phyloP scores from a whole-genome alignment of 2,797 vertebrate species.

The Hyperoplus lanceolatus region DNA sequence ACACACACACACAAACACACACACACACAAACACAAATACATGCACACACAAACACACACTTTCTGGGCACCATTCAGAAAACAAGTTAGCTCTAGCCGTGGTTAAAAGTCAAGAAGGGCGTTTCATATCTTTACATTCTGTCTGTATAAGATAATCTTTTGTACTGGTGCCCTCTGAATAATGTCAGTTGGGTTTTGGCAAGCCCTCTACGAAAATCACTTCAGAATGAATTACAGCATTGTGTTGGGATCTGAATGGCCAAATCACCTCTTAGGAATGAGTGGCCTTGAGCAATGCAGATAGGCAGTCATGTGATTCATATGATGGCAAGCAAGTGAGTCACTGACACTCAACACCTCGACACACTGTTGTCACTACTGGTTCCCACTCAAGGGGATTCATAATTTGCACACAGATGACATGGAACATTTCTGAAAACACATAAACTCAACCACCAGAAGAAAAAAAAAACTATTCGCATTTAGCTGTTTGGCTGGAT shows the following conservation, averaged over 20 bases:
- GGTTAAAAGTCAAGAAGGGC: conserved; percentile 38
- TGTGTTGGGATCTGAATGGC: conserved; percentile 72
- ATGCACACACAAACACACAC: conserved; percentile 23
- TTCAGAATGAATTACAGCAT: conserved; percentile 76
- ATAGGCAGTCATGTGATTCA: conserved; percentile 69
- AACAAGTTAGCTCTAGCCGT: conserved; percentile 50
- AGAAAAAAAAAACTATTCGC: conserved; percentile 15
- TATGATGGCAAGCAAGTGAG: conserved; percentile 66
- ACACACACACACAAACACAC: too few species aligned
- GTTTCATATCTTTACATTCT: conserved; percentile 68
- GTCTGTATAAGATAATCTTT: conserved; percentile 69
- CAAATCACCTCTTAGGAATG: conserved; percentile 81
- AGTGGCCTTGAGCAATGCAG: conserved; percentile 81
- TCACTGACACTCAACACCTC: conserved; percentile 77
- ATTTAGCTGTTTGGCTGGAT: conserved; percentile 41
- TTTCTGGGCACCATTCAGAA: conserved; percentile 1
- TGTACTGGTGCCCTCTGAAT: conserved; percentile 56
- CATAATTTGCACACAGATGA: conserved; percentile 46
- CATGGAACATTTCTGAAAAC: conserved; percentile 52
- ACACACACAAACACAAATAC: conserved; percentile 11
- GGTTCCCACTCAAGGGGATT: conserved; percentile 58
- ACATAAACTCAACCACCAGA: conserved; percentile 27
- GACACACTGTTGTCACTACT: conserved; percentile 55
- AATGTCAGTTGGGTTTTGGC: conserved; percentile 65
- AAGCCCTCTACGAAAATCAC: conserved; percentile 39